Conservation (phyloP, 2,888 invertebrate genomes). For the Lycophotia porphyrea region DNA sequence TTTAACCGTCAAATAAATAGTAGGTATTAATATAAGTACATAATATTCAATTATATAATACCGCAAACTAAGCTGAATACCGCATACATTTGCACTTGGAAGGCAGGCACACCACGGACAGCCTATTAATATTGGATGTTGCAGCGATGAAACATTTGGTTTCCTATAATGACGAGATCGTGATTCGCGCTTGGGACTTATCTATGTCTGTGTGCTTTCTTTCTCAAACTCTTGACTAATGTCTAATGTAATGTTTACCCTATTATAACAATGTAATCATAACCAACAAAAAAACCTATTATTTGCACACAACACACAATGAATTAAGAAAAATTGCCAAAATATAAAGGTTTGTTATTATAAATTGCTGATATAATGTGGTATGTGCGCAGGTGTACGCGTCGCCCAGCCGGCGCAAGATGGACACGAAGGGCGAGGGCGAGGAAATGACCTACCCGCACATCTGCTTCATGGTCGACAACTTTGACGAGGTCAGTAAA, state of each 20-base stretch:
- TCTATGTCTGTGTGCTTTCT: background rate
- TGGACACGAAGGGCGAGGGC: constrained; percentile 99
- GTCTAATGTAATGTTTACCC: too few relatives aligned
- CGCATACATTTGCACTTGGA: background rate
- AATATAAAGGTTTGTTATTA: background rate
- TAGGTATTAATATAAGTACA: too few relatives aligned
- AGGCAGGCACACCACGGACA: background rate
- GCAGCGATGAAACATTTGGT: background rate
- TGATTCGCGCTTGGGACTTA: background rate
- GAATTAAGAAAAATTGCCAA: background rate
- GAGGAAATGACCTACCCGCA: constrained; percentile 99
- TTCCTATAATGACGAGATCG: background rate
- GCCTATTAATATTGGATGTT: background rate
- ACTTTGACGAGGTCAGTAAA: constrained; percentile 97
- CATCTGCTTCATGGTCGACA: constrained; percentile 99
- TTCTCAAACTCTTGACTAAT: background rate
- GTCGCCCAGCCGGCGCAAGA: constrained; percentile 98
- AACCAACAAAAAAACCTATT: background rate
- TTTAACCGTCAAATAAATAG: background rate
- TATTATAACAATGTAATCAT: too few relatives aligned
- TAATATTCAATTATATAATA: too few relatives aligned
- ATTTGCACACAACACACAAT: background rate
- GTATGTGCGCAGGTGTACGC: constrained; percentile 94
- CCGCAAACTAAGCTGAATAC: background rate
- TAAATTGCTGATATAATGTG: background rate